These are phyloP conservation scores for Perizoma affinitatum DNA, from an alignment of 2,888 invertebrate species.

Conservation along the genomic window DNA sequence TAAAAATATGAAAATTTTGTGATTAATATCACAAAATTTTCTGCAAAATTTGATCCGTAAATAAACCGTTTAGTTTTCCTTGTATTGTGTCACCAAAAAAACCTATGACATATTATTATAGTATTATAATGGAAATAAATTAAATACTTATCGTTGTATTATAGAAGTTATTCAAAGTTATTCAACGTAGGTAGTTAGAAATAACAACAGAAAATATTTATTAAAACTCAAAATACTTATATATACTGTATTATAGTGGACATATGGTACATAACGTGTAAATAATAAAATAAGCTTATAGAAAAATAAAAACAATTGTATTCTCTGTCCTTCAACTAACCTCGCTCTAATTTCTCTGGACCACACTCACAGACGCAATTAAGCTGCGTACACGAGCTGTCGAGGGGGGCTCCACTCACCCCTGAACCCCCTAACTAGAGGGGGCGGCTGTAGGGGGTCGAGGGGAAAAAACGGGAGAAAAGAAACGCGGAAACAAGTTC, in stretches of 20 bases:
- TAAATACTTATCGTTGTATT: too few relatives aligned
- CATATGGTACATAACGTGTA: too few relatives aligned
- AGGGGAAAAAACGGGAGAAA: constrained; percentile 74
- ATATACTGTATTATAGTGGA: too few relatives aligned
- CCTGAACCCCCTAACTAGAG: constrained; percentile 31
- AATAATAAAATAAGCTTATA: too few relatives aligned
- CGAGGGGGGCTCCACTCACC: constrained; percentile 53
- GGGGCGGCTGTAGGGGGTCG: constrained; percentile 45
- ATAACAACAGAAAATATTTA: too few relatives aligned
- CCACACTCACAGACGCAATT: constrained; percentile 85
- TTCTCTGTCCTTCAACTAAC: constrained; percentile 59
- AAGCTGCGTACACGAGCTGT: constrained; percentile 80
- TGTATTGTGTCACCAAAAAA: constrained; percentile 11
- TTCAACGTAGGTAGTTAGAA: too few relatives aligned
- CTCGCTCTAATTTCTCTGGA: constrained; percentile 82
- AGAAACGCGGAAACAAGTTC: constrained; percentile 80
- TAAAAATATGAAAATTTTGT: not conserved
- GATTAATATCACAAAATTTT: not conserved
- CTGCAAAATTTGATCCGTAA: not conserved
- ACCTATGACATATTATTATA: not conserved
- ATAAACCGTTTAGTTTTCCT: not conserved
- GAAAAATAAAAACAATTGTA: constrained; percentile 22
- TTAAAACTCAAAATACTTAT: too few relatives aligned
- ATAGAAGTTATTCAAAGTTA: too few relatives aligned
- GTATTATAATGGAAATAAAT: not conserved